Conservation (phyloP, 2,797 vertebrate genomes). For the Phalloptychus januarius region DNA sequence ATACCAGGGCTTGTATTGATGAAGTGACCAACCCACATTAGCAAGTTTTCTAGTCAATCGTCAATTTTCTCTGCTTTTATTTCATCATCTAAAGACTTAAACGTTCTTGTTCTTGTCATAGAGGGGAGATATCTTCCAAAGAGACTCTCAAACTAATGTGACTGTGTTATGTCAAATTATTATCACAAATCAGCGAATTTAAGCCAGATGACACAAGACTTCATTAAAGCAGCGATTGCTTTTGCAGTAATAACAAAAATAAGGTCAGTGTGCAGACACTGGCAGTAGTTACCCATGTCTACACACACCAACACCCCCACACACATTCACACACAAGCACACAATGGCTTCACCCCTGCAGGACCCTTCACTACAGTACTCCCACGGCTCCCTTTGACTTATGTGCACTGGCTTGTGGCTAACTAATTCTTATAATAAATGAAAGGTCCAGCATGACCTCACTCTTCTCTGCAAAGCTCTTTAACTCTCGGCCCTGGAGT, state of each 20-base stretch:
- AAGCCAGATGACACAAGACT: slow-evolving; percentile 32
- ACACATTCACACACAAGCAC: slow-evolving; percentile 25
- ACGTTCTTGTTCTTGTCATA: neutral
- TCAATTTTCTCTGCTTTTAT: neutral
- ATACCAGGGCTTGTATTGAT: slow-evolving; percentile 37
- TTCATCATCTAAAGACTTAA: slow-evolving; percentile 5
- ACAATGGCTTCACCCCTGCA: slow-evolving; percentile 58
- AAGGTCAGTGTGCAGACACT: slow-evolving; percentile 49
- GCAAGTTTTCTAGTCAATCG: neutral
- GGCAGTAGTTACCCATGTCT: slow-evolving; percentile 57
- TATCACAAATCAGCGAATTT: neutral
- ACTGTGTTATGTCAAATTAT: neutral
- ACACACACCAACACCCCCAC: slow-evolving; percentile 32
- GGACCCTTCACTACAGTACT: slow-evolving; percentile 70
- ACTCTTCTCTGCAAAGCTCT: slow-evolving; percentile 68
- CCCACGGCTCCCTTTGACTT: slow-evolving; percentile 73
- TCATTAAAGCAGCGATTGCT: slow-evolving; percentile 36
- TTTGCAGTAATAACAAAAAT: slow-evolving; percentile 44
- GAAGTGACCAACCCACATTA: slow-evolving; percentile 13
- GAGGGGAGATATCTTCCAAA: neutral
- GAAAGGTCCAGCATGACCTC: slow-evolving; percentile 74
- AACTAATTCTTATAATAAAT: slow-evolving; percentile 78
- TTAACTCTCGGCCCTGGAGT: slow-evolving; percentile 49
- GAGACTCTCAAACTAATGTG: neutral
- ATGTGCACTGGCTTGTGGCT: slow-evolving; percentile 78